Conservation (phyloP, 2,888 invertebrate genomes). For the Unio delphinus region DNA sequence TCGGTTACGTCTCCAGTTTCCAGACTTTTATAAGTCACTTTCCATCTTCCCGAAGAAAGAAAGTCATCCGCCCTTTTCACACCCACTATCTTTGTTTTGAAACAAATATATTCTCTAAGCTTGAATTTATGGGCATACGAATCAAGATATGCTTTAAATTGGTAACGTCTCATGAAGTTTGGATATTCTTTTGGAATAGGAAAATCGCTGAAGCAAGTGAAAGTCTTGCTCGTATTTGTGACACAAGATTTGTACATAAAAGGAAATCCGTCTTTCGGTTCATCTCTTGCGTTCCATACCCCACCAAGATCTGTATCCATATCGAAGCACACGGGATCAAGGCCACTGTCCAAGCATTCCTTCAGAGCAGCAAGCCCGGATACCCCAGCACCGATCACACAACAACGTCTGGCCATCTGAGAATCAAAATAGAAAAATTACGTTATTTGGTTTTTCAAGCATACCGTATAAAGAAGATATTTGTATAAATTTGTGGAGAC, state of each 20-base stretch:
- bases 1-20: conserved; percentile 32
- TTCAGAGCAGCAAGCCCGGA: conserved; percentile 19
- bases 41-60: conserved; percentile 50
- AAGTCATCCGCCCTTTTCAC: conserved; percentile 41
- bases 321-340: conserved; percentile 20
- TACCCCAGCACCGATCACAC: conserved; percentile 21
- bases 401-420: conserved; percentile 14
- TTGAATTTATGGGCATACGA: conserved; percentile 17
- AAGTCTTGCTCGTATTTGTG: conserved; percentile 25
- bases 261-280: conserved; percentile 14
- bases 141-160: conserved; percentile 20
- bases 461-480: too few species aligned
- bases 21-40: conserved; percentile 38
- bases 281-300: conserved; percentile 18
- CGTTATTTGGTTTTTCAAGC: too few species aligned
- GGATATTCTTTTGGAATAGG: conserved; percentile 28
- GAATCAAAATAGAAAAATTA: background rate
- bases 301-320: conserved; percentile 25
- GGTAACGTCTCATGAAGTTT: conserved; percentile 21
- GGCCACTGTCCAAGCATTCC: conserved; percentile 18
- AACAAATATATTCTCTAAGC: conserved; percentile 9
- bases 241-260: conserved; percentile 24
- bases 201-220: conserved; percentile 25
- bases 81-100: conserved; percentile 9
- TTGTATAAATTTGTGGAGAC: too few species aligned